Conservation (phyloP, 2,113 vertebrate genomes). For the Epinephelus cyanopodus region DNA sequence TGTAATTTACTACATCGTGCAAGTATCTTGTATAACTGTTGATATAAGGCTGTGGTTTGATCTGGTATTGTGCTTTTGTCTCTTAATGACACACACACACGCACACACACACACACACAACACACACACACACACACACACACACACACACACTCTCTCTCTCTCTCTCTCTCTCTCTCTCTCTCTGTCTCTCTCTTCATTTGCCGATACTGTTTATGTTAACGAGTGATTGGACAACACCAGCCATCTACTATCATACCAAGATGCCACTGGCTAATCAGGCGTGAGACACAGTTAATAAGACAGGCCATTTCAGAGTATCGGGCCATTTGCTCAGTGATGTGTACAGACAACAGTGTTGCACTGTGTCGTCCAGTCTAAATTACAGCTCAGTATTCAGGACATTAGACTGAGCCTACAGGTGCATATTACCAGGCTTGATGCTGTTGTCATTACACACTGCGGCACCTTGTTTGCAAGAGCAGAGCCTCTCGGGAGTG, state of each 20-base stretch:
- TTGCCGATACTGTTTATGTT: conserved; percentile 22
- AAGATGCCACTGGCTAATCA: conserved; percentile 49
- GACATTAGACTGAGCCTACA: conserved; percentile 37
- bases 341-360: conserved; percentile 40
- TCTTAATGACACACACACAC: background rate
- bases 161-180: background rate
- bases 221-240: conserved; percentile 31
- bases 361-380: conserved; percentile 5
- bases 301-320: conserved; percentile 41
- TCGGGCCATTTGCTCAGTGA: conserved; percentile 55
- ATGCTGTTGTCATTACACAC: conserved; percentile 30
- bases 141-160: background rate
- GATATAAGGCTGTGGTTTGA: background rate
- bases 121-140: conserved; percentile 1
- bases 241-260: conserved; percentile 1
- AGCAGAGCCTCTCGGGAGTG: conserved; percentile 21
- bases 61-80: background rate
- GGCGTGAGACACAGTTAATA: conserved; percentile 37
- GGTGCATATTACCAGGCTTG: conserved; percentile 26
- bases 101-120: conserved; percentile 1
- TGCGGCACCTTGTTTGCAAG: conserved; percentile 16
- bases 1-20: background rate
- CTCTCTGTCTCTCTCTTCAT: conserved; percentile 4
- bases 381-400: conserved; percentile 42
- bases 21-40: background rate